Base-by-base conservation (phyloP, 2,888 invertebrate species). In the Imbricaverruca yamaguchii region DNA sequence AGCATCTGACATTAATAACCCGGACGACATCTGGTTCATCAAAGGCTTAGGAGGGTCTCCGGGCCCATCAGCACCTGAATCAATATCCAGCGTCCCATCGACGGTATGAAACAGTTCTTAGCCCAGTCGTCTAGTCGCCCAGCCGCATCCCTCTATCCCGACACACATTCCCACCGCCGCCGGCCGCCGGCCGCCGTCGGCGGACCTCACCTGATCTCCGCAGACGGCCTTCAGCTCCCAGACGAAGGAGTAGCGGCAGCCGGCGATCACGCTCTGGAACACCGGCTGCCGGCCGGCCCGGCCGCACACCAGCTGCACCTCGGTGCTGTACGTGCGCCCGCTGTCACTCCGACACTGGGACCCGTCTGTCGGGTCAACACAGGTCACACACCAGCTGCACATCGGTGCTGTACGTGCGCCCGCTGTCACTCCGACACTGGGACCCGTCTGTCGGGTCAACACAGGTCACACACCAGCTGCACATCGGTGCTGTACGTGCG, bases 281-380 rank as follows among this genome's bases (percentile, higher is more conserved):
- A 69, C 39, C 39, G 69, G 69, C 39, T 13, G 15, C 3, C 69
- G 39, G 69, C 15, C 13, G 2, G 4, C 39, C 13, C 13, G 12
- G 25, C 67, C 67, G 39, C 69, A 69, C 25, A 69, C 69, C 69
- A 69, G 67, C 25, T 39, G 67, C 67, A 67, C 23, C 67, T 67
- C 67, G 10, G 67, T 39, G 39, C 67, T n/a, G n/a, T n/a, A n/a
- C n/a, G n/a, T n/a, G n/a, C n/a, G n/a, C n/a, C n/a, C n/a, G n/a
- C n/a, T n/a, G 25, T 6, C 23, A 25, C n/a, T 10, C 4, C 13
- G 25, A 15, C 67, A 67, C 25, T 0, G 25, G 8, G 67, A 67
- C 3, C 67, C 67, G 67, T 67, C 67, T 67, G 67, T 18, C 4
- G 59, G 59, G 11, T 12, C 12, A 61, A 13, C 13, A n/a, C n/a